Conservation (phyloP, 2,113 vertebrate species). For the Tetrao urogallus region DNA sequence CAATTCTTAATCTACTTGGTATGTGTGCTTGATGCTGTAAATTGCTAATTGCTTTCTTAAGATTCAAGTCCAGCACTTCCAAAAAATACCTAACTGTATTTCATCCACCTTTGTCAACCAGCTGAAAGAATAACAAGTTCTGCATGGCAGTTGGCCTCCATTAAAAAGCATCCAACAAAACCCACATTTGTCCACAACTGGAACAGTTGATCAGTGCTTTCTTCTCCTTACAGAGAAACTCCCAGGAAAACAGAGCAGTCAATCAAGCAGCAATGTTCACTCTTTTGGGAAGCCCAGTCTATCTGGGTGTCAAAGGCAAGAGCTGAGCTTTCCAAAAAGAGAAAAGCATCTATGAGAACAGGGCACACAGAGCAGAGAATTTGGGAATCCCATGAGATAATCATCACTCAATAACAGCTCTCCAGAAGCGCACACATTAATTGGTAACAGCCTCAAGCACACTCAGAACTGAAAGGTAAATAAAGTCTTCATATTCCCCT, state of each 20-base stretch:
- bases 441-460: constrained; percentile 12
- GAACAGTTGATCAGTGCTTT: neutral
- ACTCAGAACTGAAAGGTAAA: neutral
- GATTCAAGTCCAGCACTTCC: neutral
- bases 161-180: neutral
- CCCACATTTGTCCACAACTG: neutral
- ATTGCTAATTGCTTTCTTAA: constrained; percentile 16
- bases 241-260: neutral
- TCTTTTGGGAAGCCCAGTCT: neutral
- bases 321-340: neutral
- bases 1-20: neutral
- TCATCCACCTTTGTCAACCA: neutral
- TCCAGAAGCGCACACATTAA: neutral
- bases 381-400: neutral
- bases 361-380: neutral
- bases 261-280: neutral
- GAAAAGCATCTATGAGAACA: neutral
- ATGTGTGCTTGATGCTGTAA: neutral
- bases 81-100: neutral
- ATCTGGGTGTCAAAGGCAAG: neutral
- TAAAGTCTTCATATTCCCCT: neutral
- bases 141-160: neutral
- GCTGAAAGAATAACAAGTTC: neutral
- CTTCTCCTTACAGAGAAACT: neutral
- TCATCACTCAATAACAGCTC: neutral